Percentiles rank a stretch among this genome's conserved stretches.
These are phyloP conservation scores for Montipora capitata DNA, from an alignment of 92 coral and sea anemone genomes.

Conservation along the genomic window DNA sequence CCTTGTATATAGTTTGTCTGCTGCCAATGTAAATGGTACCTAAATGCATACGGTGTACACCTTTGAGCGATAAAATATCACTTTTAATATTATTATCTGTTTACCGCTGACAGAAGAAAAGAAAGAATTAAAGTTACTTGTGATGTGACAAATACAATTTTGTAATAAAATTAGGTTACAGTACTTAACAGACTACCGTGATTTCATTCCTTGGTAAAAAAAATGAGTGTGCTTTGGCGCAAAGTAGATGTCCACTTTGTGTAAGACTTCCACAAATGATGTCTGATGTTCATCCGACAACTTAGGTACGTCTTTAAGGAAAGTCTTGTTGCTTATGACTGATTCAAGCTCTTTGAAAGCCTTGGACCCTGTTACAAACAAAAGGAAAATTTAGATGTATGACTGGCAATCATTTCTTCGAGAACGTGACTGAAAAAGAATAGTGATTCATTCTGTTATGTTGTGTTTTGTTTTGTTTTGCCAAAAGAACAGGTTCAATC, in stretches of 20 bases:
- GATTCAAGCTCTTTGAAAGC: slow-evolving; percentile 54
- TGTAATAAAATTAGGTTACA: background rate
- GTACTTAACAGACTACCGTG: slow-evolving; percentile 34
- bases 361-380: slow-evolving; percentile 38
- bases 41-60: slow-evolving; percentile 1
- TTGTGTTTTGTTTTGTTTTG: background rate
- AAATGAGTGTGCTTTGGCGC: slow-evolving; percentile 66
- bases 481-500: background rate
- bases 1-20: background rate
- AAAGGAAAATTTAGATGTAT: slow-evolving; percentile 1
- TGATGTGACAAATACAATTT: slow-evolving; percentile 4
- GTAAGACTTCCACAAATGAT: slow-evolving; percentile 44
- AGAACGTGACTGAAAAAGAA: background rate
- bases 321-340: slow-evolving; percentile 28
- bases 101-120: background rate
- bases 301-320: slow-evolving; percentile 53
- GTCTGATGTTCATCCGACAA: slow-evolving; percentile 45
- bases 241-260: slow-evolving; percentile 63
- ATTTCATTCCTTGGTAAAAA: slow-evolving; percentile 58
- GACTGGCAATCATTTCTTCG: slow-evolving; percentile 1
- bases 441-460: background rate
- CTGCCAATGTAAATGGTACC: slow-evolving; percentile 4
- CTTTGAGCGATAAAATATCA: background rate
- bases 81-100: slow-evolving; percentile 1
- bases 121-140: background rate